phyloP scores from a whole-genome alignment of 2,888 invertebrate genomes.

The Pasiphila rectangulata region DNA sequence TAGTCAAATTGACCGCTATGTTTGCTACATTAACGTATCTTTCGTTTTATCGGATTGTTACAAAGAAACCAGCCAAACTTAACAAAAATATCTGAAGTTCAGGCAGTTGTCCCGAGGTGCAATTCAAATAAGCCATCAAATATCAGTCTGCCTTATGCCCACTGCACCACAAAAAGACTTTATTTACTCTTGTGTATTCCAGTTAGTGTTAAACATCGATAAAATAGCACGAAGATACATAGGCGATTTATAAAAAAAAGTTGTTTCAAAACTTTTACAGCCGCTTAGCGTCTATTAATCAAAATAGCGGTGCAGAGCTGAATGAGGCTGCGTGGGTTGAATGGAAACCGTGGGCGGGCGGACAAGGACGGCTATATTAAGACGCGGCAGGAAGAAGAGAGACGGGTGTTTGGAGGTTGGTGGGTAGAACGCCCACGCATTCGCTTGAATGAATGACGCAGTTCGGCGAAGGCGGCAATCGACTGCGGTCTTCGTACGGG shows the following conservation, averaged over 20 bases:
- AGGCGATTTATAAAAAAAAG: constrained; percentile 5
- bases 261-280: constrained; percentile 11
- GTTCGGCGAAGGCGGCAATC: neutral
- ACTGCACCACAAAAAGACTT: too few relatives aligned
- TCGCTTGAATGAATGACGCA: constrained; percentile 62
- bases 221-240: neutral
- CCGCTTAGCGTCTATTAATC: constrained; percentile 36
- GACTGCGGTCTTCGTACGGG: neutral
- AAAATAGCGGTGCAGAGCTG: constrained; percentile 43
- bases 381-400: constrained; percentile 9
- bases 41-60: too few relatives aligned
- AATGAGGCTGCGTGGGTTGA: constrained; percentile 58
- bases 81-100: too few relatives aligned
- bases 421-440: constrained; percentile 43
- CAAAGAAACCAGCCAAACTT: too few relatives aligned
- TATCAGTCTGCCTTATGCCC: too few relatives aligned
- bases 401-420: constrained; percentile 23
- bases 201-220: too few relatives aligned
- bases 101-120: too few relatives aligned
- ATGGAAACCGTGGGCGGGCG: constrained; percentile 60
- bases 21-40: too few relatives aligned
- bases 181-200: too few relatives aligned
- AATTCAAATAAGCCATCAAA: too few relatives aligned
- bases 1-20: too few relatives aligned
- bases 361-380: constrained; percentile 33